Evolutionary conservation across 2,113 vertebrate genomes (phyloP).

Genomic region (Entelurus aequoreus): DNA sequence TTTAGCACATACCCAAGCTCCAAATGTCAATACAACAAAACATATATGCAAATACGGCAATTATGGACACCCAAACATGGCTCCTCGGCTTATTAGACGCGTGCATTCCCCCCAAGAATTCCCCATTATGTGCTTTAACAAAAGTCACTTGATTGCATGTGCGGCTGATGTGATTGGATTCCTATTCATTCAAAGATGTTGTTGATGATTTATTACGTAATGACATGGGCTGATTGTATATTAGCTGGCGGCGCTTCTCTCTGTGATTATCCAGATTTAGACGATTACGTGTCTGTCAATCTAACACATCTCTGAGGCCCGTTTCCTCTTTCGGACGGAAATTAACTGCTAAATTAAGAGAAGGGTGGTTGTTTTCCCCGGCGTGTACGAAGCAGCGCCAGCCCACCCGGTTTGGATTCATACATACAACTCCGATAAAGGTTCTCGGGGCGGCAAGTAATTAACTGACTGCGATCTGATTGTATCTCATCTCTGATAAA

Average conservation of each 20-base stretch:
- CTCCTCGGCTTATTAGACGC: conserved; percentile 57
- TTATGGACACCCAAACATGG: conserved; percentile 48
- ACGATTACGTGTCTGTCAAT: conserved; percentile 71
- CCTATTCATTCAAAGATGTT: conserved; percentile 60
- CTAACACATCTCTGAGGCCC: conserved; percentile 51
- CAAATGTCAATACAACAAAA: conserved; percentile 35
- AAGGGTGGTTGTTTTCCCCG: conserved; percentile 45
- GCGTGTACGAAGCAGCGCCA: conserved; percentile 38
- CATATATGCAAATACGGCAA: conserved; percentile 61
- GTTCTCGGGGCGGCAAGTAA: conserved; percentile 56
- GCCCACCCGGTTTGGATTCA: conserved; percentile 40
- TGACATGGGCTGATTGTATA: conserved; percentile 60
- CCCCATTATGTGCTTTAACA: conserved; percentile 26
- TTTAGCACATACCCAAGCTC: conserved; percentile 12
- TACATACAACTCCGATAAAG: conserved; percentile 29
- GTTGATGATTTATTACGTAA: conserved; percentile 63
- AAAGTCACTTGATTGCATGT: conserved; percentile 45
- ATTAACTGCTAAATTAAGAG: conserved; percentile 70
- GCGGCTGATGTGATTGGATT: conserved; percentile 54
- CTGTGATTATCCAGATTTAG: conserved; percentile 32
- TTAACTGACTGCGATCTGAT: conserved; percentile 64
- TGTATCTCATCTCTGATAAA: conserved; percentile 57
- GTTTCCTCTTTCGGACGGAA: conserved; percentile 67
- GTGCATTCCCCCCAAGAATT: conserved; percentile 63
- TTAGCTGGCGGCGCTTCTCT: conserved; percentile 44